Evolutionary conservation across 2,888 invertebrate genomes (phyloP), one percentile per base, ranked within the genome.

Genomic region (Sycophila texana): DNA sequence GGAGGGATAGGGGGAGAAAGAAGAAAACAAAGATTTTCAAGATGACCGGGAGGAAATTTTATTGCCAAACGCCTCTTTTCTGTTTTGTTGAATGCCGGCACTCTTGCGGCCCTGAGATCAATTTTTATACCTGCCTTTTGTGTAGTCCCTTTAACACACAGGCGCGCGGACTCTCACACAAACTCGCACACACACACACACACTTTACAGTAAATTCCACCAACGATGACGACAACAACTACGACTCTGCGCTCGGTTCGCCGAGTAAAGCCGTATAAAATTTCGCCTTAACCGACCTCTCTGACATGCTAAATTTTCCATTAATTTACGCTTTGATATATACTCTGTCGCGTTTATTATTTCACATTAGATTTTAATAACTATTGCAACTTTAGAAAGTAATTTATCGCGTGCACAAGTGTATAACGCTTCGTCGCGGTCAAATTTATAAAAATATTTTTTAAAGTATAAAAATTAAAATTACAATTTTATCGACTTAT

Each of bases 61-160:
- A 67, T 60, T 20, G 16, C 49, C 22, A 18, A 4, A 51, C 60
- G 30, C 26, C 39, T 60, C 47, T 61, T 73, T 73, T 77, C 30
- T 67, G 47, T 78, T 73, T 73, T 58, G 16, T 47, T 67, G 55
- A 51, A 58, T 63, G n/a, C n/a, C 10, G 16, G 22, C 22, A 30
- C 57, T 39, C 39, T 30, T 22, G 57, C 67, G 61, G 67, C 18
- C 53, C 20, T 10, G 73, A 30, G 67, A 78, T 78, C 73, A 61
- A 73, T 73, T 78, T 78, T 72, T 73, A 53, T 77, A 73, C 77
- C 73, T 77, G 60, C 67, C 51, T 71, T 61, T 57, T 68, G 65
- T 58, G 60, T 22, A 47, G 61, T 39, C 67, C 60, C 67, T 66
- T 61, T 61, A 73, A 77, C 55, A 58, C 30, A 58, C 16, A 57